A percentile compares a stretch with the other conserved stretches of the same genome.
Conservation (phyloP, 2,888 invertebrate species). For the Lamellibrachia satsuma region DNA sequence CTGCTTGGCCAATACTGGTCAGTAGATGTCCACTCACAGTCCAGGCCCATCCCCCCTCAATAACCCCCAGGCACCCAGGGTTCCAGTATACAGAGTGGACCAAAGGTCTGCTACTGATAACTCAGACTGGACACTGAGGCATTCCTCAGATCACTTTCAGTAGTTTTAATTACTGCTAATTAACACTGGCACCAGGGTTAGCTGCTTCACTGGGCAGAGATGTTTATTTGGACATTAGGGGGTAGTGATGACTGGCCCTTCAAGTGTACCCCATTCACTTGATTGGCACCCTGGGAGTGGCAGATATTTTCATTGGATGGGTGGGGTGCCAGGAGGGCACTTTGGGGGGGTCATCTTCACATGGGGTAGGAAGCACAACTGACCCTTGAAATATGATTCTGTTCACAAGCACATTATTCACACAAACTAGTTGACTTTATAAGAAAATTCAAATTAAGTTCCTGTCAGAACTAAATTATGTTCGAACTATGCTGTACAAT, state of each 20-base stretch:
- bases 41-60: not conserved
- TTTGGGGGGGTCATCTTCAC: not conserved
- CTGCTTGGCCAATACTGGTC: not conserved
- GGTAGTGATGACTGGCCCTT: not conserved
- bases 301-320: not conserved
- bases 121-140: not conserved
- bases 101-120: conserved; percentile 17
- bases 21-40: not conserved
- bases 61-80: not conserved
- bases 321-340: not conserved
- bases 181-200: conserved; percentile 3
- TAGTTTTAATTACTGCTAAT: not conserved
- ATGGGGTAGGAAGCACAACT: not conserved
- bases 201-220: not conserved
- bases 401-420: no score
- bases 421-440: no score
- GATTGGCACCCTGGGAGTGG: not conserved
- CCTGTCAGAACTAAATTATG: no score
- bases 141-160: not conserved
- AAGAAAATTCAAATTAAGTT: no score
- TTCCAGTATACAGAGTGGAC: not conserved
- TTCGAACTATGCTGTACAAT: no score
- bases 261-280: not conserved
- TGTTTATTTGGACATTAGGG: conserved; percentile 13
- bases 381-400: no score